Conservation (phyloP, 2,113 vertebrate genomes). For the Lepus americanus region DNA sequence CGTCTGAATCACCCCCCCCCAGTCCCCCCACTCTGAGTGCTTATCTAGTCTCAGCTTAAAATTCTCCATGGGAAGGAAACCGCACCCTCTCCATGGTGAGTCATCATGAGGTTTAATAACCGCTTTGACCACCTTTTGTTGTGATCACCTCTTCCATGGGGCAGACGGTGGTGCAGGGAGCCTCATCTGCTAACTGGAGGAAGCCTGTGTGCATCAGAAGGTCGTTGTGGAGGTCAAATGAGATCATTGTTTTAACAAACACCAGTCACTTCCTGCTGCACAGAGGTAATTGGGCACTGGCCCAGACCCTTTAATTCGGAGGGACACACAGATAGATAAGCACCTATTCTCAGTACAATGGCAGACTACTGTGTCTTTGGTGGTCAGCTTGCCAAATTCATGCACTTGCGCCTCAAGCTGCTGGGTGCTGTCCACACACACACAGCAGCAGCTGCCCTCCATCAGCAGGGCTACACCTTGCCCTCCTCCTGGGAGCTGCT, state of each 20-base stretch:
- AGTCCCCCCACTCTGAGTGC: neutral
- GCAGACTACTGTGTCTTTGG: neutral
- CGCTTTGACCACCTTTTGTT: neutral
- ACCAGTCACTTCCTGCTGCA: neutral
- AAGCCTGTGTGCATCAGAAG: neutral
- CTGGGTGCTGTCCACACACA: neutral
- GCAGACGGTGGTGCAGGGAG: neutral
- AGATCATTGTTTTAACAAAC: neutral
- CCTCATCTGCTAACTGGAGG: neutral
- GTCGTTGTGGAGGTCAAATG: neutral
- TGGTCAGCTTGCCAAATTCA: neutral
- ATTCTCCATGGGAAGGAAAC: slow-evolving; percentile 30
- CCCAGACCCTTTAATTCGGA: neutral
- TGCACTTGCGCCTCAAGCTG: fast-evolving
- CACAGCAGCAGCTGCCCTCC: too few relatives aligned
- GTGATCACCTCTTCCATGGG: neutral
- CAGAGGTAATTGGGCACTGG: neutral
- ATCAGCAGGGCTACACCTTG: neutral
- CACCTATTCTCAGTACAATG: neutral
- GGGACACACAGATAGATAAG: neutral
- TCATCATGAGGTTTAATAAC: neutral
- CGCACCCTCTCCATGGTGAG: neutral
- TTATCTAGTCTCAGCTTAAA: neutral
- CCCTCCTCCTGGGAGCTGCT: neutral
- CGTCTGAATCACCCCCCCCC: neutral